Percentiles rank a stretch among this genome's conserved stretches.
phyloP scores from a whole-genome alignment of 2,888 invertebrate species.

The Microctonus hyperodae region DNA sequence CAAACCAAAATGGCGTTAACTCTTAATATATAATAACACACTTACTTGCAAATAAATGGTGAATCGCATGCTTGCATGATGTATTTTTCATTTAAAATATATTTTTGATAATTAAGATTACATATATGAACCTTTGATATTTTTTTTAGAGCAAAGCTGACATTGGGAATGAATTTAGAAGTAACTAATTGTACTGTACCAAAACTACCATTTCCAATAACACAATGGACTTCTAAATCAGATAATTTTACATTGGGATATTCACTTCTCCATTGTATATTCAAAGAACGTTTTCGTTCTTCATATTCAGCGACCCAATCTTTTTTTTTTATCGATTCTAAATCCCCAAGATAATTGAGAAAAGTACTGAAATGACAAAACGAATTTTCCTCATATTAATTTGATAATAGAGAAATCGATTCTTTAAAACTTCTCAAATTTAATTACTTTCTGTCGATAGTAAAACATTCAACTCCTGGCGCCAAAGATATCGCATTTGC shows the following conservation, averaged over 20 bases:
- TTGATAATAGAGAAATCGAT: no score
- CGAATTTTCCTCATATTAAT: neutral
- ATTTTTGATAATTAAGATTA: constrained; percentile 70
- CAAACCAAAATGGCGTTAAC: no score
- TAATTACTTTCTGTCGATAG: constrained; percentile 79
- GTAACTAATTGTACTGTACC: constrained; percentile 81
- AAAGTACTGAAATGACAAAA: constrained; percentile 68
- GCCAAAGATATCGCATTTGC: constrained; percentile 88
- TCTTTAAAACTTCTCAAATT: neutral
- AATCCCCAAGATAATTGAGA: constrained; percentile 80
- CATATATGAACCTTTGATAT: constrained; percentile 71
- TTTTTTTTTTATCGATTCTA: constrained; percentile 70
- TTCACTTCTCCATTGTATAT: constrained; percentile 55
- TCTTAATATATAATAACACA: no score
- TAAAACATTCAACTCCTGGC: constrained; percentile 84
- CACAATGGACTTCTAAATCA: constrained; percentile 81
- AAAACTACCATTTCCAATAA: constrained; percentile 90
- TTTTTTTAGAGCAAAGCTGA: constrained; percentile 71
- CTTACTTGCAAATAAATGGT: constrained; percentile 75
- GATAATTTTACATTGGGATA: constrained; percentile 74
- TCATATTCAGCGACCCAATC: constrained; percentile 49
- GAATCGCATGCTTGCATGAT: constrained; percentile 72
- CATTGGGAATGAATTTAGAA: constrained; percentile 48
- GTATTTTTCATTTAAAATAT: constrained; percentile 71
- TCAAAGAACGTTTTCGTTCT: constrained; percentile 35